Percentiles rank a stretch among this genome's conserved stretches.
phyloP scores from a whole-genome alignment of 1,140 invertebrate species.

The Sycobia sp. region DNA sequence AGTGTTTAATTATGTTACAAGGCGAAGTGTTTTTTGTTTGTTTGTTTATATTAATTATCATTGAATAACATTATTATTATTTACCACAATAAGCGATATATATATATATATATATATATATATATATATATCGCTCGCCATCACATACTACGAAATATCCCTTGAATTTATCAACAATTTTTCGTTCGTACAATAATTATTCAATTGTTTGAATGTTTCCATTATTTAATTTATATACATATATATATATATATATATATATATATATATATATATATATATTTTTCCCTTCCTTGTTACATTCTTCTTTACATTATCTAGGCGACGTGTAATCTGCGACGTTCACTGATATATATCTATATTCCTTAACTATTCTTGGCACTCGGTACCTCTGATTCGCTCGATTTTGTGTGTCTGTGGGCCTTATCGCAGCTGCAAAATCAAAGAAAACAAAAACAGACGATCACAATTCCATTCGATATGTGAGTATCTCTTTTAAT shows the following conservation, averaged over 20 bases:
- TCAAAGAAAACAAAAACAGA: conserved; percentile 30
- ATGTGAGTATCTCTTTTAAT: too few species aligned
- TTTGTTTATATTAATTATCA: too few species aligned
- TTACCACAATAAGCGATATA: background rate
- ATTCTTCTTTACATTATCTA: too few species aligned
- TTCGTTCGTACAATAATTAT: background rate
- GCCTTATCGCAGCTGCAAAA: conserved; percentile 45
- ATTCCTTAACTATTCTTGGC: conserved; percentile 45
- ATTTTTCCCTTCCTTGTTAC: conserved; percentile 2
- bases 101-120: background rate
- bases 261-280: background rate
- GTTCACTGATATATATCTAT: background rate
- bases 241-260: too few species aligned
- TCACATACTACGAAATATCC: background rate
- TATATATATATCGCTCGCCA: too few species aligned
- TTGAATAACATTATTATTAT: background rate
- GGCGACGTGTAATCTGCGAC: background rate
- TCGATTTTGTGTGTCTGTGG: conserved; percentile 23
- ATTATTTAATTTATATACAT: too few species aligned
- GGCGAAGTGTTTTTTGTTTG: conserved; percentile 10
- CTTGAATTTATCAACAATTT: background rate
- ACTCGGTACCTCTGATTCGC: conserved; percentile 45
- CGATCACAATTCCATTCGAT: conserved; percentile 10
- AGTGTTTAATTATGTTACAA: conserved; percentile 26
- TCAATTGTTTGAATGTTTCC: too few species aligned